Evolutionary conservation across 2,888 invertebrate species (phyloP).

Genomic region (Cyrtodaria siliqua): DNA sequence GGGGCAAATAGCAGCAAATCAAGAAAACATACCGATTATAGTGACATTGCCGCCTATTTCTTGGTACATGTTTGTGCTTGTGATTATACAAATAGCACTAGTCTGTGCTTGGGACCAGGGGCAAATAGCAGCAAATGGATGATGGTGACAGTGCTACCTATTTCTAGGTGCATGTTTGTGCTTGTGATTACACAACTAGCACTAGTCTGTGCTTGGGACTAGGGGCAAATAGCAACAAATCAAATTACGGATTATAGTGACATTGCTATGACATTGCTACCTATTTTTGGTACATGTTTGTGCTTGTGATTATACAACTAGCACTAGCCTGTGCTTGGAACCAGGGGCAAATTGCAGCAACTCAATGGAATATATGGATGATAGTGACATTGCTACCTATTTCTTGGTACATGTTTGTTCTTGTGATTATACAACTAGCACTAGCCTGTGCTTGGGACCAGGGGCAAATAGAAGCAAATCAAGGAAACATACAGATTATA

Average conservation of each 20-base stretch:
- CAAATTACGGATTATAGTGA: too few relatives aligned
- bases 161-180: slow-evolving; percentile 11
- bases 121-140: too few relatives aligned
- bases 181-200: too few relatives aligned
- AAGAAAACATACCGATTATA: neutral
- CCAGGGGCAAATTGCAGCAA: neutral
- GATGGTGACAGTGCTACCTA: too few relatives aligned
- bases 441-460: slow-evolving; percentile 24
- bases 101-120: slow-evolving; percentile 16
- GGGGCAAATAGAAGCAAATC: too few relatives aligned
- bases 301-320: neutral
- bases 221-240: too few relatives aligned
- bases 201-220: too few relatives aligned
- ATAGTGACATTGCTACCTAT: neutral
- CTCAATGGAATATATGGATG: neutral
- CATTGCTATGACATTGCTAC: too few relatives aligned
- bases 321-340: slow-evolving; percentile 28
- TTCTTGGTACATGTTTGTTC: slow-evolving; percentile 12
- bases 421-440: slow-evolving; percentile 11
- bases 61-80: slow-evolving; percentile 15
- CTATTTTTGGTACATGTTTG: too few relatives aligned
- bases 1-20: neutral
- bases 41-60: neutral
- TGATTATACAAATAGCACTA: slow-evolving; percentile 11
- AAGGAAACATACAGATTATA: too few relatives aligned